Conservation (phyloP, 2,888 invertebrate genomes). For the Morinoia aosen region DNA sequence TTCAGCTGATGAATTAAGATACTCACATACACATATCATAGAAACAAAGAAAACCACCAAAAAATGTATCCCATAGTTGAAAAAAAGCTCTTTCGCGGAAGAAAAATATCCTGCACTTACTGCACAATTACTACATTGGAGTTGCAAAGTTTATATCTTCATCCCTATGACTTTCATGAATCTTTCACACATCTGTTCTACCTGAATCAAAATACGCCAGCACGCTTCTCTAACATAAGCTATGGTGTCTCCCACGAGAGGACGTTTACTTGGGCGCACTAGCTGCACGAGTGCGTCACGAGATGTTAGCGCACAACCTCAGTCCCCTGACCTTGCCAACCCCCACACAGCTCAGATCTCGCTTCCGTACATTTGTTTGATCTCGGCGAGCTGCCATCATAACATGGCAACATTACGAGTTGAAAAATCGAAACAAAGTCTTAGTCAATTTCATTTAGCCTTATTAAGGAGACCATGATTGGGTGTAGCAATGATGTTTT, state of each 20-base stretch:
- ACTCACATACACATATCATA: too few relatives aligned
- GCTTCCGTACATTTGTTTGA: background rate
- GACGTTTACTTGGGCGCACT: background rate
- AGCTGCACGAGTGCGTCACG: background rate
- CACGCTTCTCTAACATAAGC: background rate
- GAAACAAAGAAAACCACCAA: too few relatives aligned
- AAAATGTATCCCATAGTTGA: too few relatives aligned
- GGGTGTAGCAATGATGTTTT: too few relatives aligned
- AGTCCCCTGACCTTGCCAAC: background rate
- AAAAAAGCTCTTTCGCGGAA: too few relatives aligned
- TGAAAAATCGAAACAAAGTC: too few relatives aligned
- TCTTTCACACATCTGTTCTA: background rate
- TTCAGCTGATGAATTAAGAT: too few relatives aligned
- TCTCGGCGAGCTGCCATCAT: background rate
- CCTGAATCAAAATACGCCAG: background rate
- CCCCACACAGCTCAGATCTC: background rate
- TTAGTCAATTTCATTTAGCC: too few relatives aligned
- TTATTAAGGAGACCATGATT: background rate
- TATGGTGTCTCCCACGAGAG: background rate
- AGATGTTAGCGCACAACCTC: background rate
- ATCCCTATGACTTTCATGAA: background rate
- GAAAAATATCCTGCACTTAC: too few relatives aligned
- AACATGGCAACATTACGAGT: background rate
- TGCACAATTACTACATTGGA: too few relatives aligned
- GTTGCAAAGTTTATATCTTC: too few relatives aligned